Percentiles rank a stretch among this genome's conserved stretches.
phyloP scores from a whole-genome alignment of 2,797 vertebrate species.

The Sebastes iracundus region DNA sequence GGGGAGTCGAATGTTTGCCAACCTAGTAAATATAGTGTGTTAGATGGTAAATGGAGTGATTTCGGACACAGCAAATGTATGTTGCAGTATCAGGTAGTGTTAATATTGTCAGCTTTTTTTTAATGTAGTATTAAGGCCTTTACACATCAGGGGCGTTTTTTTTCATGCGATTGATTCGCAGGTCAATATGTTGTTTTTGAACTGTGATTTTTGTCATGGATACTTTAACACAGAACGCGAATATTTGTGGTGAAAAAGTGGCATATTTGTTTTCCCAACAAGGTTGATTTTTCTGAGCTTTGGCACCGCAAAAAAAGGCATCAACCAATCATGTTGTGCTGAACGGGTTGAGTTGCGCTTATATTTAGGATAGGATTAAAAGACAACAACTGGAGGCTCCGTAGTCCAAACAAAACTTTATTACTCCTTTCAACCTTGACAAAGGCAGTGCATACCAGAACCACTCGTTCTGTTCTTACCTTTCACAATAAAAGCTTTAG shows the following conservation, averaged over 20 bases:
- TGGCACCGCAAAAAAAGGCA: too few relatives aligned
- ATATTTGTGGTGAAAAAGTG: too few relatives aligned
- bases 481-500: not conserved
- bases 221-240: too few relatives aligned
- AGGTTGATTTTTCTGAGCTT: too few relatives aligned
- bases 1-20: not conserved
- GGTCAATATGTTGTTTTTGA: too few relatives aligned
- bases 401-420: not conserved
- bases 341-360: too few relatives aligned
- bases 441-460: not conserved
- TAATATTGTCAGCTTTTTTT: not conserved
- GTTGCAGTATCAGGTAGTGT: not conserved
- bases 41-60: not conserved
- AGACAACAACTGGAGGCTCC: not conserved
- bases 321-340: too few relatives aligned
- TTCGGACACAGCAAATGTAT: not conserved
- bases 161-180: too few relatives aligned
- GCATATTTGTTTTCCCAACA: too few relatives aligned
- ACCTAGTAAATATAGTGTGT: not conserved
- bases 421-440: not conserved
- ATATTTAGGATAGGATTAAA: not conserved
- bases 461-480: not conserved
- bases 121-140: not conserved
- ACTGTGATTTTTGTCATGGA: too few relatives aligned
- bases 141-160: not conserved